Evolutionary conservation across 2,888 invertebrate genomes (phyloP).

Genomic region (Hydriomena furcata): DNA sequence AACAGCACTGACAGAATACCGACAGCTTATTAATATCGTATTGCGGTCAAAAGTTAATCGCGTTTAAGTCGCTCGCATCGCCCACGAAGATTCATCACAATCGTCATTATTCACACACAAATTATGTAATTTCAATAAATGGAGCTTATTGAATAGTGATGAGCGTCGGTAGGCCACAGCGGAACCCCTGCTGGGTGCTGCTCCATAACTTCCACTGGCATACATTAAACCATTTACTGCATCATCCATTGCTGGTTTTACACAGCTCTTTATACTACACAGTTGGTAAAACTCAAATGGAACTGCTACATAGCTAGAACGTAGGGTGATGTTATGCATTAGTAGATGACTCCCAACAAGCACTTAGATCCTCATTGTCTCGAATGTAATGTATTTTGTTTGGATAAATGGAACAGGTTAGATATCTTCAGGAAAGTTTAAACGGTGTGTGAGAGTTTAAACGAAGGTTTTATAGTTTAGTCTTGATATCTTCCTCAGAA

Average conservation of each 20-base stretch:
- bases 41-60: conserved; percentile 82
- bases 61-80: conserved; percentile 80
- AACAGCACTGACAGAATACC: conserved; percentile 45
- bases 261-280: background rate
- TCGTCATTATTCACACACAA: conserved; percentile 84
- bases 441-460: background rate
- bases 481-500: too few species aligned
- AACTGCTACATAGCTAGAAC: conserved; percentile 7
- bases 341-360: conserved; percentile 44
- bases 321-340: conserved; percentile 13
- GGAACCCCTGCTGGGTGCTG: conserved; percentile 65
- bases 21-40: conserved; percentile 76
- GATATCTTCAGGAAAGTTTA: conserved; percentile 7
- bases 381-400: conserved; percentile 74
- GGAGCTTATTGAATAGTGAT: conserved; percentile 83
- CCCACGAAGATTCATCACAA: conserved; percentile 83
- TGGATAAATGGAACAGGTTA: conserved; percentile 59
- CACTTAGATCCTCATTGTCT: conserved; percentile 72
- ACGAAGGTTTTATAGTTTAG: background rate
- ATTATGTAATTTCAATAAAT: conserved; percentile 84
- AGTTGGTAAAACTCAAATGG: conserved; percentile 13
- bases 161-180: conserved; percentile 77
- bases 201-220: conserved; percentile 42
- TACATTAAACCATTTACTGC: background rate
- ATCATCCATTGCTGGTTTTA: conserved; percentile 8